A percentile compares a stretch with the other conserved stretches of the same genome.
Conservation (phyloP, 2,113 vertebrate species). For the Atrichornis clamosus region DNA sequence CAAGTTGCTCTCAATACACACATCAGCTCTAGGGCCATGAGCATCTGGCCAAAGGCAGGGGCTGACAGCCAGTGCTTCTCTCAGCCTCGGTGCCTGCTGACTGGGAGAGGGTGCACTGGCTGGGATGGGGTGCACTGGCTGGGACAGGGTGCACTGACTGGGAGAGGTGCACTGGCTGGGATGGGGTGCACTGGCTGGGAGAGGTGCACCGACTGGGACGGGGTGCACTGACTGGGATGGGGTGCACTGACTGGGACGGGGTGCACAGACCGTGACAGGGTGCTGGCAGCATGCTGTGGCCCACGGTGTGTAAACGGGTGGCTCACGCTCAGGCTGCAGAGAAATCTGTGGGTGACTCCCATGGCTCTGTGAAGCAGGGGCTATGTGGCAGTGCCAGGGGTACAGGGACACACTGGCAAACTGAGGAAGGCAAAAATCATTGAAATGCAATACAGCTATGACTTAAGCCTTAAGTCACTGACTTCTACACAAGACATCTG, state of each 20-base stretch:
- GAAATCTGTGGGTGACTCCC: neutral
- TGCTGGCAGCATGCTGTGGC: accelerated
- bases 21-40: neutral
- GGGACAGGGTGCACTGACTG: too few relatives aligned
- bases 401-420: neutral
- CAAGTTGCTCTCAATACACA: neutral
- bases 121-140: too few relatives aligned
- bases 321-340: neutral
- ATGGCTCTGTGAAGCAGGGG: neutral
- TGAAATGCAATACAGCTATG: neutral
- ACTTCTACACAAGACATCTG: neutral
- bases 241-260: neutral
- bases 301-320: accelerated
- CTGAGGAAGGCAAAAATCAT: neutral
- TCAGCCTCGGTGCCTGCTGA: neutral
- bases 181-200: neutral
- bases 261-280: accelerated
- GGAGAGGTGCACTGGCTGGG: too few relatives aligned
- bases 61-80: neutral
- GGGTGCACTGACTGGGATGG: accelerated
- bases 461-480: neutral
- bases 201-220: too few relatives aligned
- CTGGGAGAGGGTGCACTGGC: accelerated
- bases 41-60: neutral
- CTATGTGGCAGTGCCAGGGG: neutral